Conservation (phyloP, 1,140 invertebrate species). For the Orius laevigatus region DNA sequence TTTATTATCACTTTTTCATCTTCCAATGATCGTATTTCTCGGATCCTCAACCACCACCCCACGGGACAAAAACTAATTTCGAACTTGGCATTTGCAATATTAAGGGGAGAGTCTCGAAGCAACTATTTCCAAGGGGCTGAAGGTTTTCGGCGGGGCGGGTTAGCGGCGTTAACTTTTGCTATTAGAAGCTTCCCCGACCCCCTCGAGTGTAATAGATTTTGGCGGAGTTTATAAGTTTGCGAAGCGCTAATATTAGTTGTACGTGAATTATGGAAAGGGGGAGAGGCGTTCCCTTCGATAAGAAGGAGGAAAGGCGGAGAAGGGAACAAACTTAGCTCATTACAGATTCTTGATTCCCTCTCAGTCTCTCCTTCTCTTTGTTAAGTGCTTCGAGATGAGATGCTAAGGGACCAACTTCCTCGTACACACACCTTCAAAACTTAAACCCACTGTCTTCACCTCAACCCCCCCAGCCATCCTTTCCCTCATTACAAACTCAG, state of each 20-base stretch:
- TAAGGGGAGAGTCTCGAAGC: too few species aligned
- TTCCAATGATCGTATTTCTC: too few species aligned
- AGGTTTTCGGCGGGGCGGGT: neutral
- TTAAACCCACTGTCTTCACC: too few species aligned
- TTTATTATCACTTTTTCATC: too few species aligned
- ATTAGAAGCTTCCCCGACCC: slow-evolving; percentile 11
- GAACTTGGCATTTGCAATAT: too few species aligned
- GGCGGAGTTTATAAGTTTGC: slow-evolving; percentile 18
- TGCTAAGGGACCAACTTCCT: slow-evolving; percentile 1
- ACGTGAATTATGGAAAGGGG: slow-evolving; percentile 15
- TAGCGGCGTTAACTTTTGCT: slow-evolving; percentile 15
- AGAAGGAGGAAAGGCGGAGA: slow-evolving; percentile 12
- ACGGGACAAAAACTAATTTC: too few species aligned
- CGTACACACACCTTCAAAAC: too few species aligned
- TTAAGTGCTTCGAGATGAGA: slow-evolving; percentile 14
- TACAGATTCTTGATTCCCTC: slow-evolving; percentile 18
- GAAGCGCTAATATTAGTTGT: slow-evolving; percentile 17
- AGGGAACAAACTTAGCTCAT: slow-evolving; percentile 14
- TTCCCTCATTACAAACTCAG: too few species aligned
- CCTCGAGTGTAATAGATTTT: slow-evolving; percentile 16
- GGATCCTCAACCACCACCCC: too few species aligned
- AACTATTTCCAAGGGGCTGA: neutral
- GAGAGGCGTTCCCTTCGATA: slow-evolving; percentile 7
- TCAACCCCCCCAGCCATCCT: too few species aligned
- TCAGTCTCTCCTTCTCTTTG: slow-evolving; percentile 8